phyloP scores from a whole-genome alignment of 2,888 invertebrate species.

The Cyclophora albipunctata region DNA sequence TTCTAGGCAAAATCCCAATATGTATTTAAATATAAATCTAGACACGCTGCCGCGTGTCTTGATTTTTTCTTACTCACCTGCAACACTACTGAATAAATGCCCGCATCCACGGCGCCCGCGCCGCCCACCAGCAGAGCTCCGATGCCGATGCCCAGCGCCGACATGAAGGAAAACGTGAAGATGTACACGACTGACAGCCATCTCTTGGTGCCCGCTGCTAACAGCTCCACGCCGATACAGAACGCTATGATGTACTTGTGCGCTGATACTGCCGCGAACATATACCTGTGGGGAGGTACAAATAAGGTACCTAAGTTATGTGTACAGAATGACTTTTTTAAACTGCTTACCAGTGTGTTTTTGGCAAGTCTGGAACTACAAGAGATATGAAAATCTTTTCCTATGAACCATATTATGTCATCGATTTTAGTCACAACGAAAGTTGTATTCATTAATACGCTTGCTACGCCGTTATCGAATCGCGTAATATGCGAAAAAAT shows the following conservation, averaged over 20 bases:
- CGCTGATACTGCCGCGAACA: conserved; percentile 89
- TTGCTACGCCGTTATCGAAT: too few relatives aligned
- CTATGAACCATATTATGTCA: too few relatives aligned
- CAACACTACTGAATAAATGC: conserved; percentile 79
- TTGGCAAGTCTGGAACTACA: background rate
- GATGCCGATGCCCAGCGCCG: conserved; percentile 85
- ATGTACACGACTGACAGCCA: conserved; percentile 80
- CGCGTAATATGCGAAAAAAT: too few relatives aligned
- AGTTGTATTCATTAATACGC: too few relatives aligned
- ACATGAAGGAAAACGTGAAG: conserved; percentile 85
- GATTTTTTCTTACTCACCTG: conserved; percentile 78
- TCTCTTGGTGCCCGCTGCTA: conserved; percentile 79
- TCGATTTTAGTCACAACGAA: too few relatives aligned
- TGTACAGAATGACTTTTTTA: too few relatives aligned
- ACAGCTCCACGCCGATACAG: conserved; percentile 89
- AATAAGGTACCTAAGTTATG: too few relatives aligned
- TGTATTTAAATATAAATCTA: too few relatives aligned
- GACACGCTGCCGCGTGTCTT: too few relatives aligned
- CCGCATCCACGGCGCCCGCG: conserved; percentile 72
- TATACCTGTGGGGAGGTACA: conserved; percentile 69
- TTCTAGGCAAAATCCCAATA: too few relatives aligned
- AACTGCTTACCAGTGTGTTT: too few relatives aligned
- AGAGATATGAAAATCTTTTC: too few relatives aligned
- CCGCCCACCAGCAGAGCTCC: conserved; percentile 80
- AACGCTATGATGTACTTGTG: conserved; percentile 92